phyloP scores from a whole-genome alignment of 2,888 invertebrate genomes.

The Dynastes hyllus region DNA sequence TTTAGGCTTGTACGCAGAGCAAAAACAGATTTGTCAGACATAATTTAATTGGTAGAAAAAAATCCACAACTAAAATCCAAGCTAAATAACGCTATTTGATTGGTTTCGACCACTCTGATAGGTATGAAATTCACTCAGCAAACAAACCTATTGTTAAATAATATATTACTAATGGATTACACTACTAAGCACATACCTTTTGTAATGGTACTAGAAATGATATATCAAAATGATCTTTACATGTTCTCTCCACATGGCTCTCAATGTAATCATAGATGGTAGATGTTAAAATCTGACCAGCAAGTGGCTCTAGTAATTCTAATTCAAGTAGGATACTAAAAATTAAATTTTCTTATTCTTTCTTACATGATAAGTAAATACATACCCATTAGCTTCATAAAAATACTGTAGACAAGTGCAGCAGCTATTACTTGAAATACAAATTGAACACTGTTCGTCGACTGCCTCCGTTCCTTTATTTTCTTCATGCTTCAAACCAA shows the following conservation, averaged over 20 bases:
- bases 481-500: constrained; percentile 77
- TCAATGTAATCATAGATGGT: constrained; percentile 90
- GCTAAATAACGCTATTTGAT: too few species aligned
- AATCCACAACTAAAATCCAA: too few species aligned
- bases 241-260: constrained; percentile 87
- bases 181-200: constrained; percentile 72
- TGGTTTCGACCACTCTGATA: too few species aligned
- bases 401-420: constrained; percentile 78
- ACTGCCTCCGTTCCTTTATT: constrained; percentile 56
- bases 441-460: constrained; percentile 81
- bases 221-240: constrained; percentile 90
- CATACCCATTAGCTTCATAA: constrained; percentile 83
- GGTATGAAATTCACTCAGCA: too few species aligned
- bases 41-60: too few species aligned
- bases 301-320: constrained; percentile 86
- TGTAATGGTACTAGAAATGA: constrained; percentile 86
- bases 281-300: constrained; percentile 88
- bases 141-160: neutral
- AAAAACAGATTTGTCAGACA: too few species aligned
- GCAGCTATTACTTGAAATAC: constrained; percentile 76
- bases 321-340: constrained; percentile 80
- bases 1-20: too few species aligned
- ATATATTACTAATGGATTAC: neutral
- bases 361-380: neutral
- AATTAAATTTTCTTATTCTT: constrained; percentile 56